These are phyloP conservation scores for Enteromius paludinosus DNA, from an alignment of 2,797 vertebrate genomes.

Conservation along the genomic window DNA sequence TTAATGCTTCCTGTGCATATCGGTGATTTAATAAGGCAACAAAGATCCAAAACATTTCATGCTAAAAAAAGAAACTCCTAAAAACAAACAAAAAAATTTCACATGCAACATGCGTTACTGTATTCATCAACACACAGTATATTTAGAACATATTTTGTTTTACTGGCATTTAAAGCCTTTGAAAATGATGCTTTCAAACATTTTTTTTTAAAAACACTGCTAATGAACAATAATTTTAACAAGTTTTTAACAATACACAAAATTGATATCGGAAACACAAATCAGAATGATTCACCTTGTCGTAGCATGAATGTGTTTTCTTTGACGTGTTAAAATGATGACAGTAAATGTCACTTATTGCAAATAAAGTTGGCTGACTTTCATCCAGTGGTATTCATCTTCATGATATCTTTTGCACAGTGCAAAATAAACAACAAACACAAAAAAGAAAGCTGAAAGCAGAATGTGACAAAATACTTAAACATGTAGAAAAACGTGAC, in stretches of 20 bases:
- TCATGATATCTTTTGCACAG: constrained; percentile 27
- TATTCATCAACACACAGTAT: constrained; percentile 7
- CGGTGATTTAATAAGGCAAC: constrained; percentile 56
- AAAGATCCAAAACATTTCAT: constrained; percentile 46
- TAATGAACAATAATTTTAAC: not conserved
- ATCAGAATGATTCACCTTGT: not conserved
- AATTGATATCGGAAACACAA: not conserved
- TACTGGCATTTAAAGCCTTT: constrained; percentile 8
- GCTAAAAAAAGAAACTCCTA: constrained; percentile 39
- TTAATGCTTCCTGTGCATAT: constrained; percentile 53
- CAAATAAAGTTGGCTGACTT: constrained; percentile 20
- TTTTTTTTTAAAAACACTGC: constrained; percentile 8
- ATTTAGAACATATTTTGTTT: constrained; percentile 24
- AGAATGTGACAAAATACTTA: constrained; percentile 15
- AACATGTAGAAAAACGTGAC: constrained; percentile 3
- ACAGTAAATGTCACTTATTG: constrained; percentile 25
- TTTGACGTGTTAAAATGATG: not conserved
- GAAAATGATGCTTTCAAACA: constrained; percentile 16
- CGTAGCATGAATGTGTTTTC: not conserved
- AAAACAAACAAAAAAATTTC: constrained; percentile 5
- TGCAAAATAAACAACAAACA: constrained; percentile 37
- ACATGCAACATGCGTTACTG: constrained; percentile 58
- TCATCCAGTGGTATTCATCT: constrained; percentile 16
- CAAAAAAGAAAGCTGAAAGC: constrained; percentile 17
- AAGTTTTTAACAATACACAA: constrained; percentile 8